These are phyloP conservation scores for Microcaecilia unicolor DNA, from an alignment of 2,797 vertebrate species.

Conservation along the genomic window DNA sequence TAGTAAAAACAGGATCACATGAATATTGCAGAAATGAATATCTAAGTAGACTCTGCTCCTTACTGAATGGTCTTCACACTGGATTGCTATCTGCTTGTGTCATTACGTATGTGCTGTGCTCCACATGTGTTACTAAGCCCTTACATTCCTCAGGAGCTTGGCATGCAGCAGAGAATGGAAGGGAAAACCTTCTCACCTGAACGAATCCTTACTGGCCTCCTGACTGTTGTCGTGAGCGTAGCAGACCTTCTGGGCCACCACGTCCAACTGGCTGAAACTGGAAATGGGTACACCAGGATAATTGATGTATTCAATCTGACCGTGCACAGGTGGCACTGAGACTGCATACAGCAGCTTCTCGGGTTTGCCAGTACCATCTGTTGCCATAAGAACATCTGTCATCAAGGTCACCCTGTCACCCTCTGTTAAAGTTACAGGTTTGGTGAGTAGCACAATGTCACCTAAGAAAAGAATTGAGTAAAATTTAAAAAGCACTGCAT, in stretches of 20 bases:
- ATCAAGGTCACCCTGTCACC: slow-evolving; percentile 84
- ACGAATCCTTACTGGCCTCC: slow-evolving; percentile 46
- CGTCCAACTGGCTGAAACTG: slow-evolving; percentile 80
- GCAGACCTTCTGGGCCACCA: slow-evolving; percentile 73
- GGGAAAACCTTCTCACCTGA: slow-evolving; percentile 62
- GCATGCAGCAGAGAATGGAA: background rate
- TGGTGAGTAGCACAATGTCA: slow-evolving; percentile 72
- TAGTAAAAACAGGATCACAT: slow-evolving; percentile 16
- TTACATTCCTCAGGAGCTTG: background rate
- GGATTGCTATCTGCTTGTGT: background rate
- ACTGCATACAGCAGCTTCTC: slow-evolving; percentile 78
- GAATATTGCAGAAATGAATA: slow-evolving; percentile 7
- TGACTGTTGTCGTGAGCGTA: slow-evolving; percentile 72
- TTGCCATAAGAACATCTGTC: slow-evolving; percentile 83
- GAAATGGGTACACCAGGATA: slow-evolving; percentile 63
- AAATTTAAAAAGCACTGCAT: background rate
- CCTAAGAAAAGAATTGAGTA: slow-evolving; percentile 47
- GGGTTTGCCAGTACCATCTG: slow-evolving; percentile 72
- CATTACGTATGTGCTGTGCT: slow-evolving; percentile 3
- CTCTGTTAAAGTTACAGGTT: slow-evolving; percentile 74
- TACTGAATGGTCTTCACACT: slow-evolving; percentile 10
- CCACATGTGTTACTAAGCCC: slow-evolving; percentile 9
- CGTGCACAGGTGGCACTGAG: slow-evolving; percentile 68
- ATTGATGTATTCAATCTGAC: slow-evolving; percentile 77
- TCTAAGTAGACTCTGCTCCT: background rate